Evolutionary conservation across 2,797 vertebrate species (phyloP).

Genomic region (Hydrolagus colliei): DNA sequence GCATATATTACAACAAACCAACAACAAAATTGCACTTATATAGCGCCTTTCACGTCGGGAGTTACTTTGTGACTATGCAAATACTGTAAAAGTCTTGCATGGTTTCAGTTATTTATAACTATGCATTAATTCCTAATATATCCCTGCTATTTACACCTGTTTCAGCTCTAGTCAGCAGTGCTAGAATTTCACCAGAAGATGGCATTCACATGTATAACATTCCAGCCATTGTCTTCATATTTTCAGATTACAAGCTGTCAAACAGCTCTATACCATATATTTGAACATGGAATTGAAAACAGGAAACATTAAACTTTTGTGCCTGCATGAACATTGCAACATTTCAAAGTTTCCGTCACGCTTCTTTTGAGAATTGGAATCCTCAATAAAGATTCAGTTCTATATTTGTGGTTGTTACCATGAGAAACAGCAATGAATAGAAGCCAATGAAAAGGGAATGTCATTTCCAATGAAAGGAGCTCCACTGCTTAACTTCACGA

Average conservation of each 20-base stretch:
- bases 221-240: neutral
- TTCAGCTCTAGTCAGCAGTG: conserved; percentile 8
- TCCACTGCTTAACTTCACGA: neutral
- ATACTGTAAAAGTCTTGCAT: neutral
- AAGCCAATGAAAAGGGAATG: neutral
- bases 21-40: too few species aligned
- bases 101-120: neutral
- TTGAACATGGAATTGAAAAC: neutral
- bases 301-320: neutral
- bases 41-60: too few species aligned
- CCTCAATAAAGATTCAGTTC: neutral
- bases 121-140: conserved; percentile 9
- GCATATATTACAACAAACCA: too few species aligned
- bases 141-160: neutral
- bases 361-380: neutral
- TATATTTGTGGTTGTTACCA: neutral
- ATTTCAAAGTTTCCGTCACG: neutral
- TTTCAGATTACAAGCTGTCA: neutral
- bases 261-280: neutral
- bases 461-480: neutral
- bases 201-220: neutral
- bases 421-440: neutral
- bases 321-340: neutral
- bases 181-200: neutral
- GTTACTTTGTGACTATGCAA: too few species aligned